Evolutionary conservation across 1,140 invertebrate genomes (phyloP), one percentile per base, ranked within the genome.

Genomic region (Hyposmocoma kahamanoa): DNA sequence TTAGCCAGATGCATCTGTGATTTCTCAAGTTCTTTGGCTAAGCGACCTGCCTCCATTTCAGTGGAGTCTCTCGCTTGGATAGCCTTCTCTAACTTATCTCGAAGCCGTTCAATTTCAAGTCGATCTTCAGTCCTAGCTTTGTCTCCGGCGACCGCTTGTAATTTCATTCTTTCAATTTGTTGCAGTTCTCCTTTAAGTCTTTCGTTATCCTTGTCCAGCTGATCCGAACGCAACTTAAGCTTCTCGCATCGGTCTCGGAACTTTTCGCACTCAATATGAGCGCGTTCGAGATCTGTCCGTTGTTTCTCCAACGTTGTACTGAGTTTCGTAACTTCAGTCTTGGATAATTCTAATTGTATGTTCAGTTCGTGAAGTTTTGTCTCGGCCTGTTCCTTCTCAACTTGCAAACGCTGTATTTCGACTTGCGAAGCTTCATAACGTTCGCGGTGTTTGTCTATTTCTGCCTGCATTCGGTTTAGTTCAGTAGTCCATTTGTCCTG

Each of bases 21-120:
- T 80, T 95, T 95, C 78, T 96, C 95, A 21, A 97, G 84, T 78
- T 97, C 95, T 67, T 96, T 94, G 8, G 92, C 93, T 38, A 97
- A 83, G 42, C 94, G 89, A 58, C 93, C 93, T 36, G 94, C 91
- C 80, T 97, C 95, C 65, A 94, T 87, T 86, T 96, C 94, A 9
- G 94, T 94, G 36, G 93, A 91, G 73, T 94, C 93, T 59, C 92
- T 88, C 3, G 92, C 91, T 56, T 91, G 90, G 22, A 93, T 91
- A 4, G 93, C 91, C 83, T 96, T 97, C 62, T 97, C 95, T 42
- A 96, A 81, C 81, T 94, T 95, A 55, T 96, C 95, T 64, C 94
- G 90, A 47, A 95, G 79, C 55, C 94, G 89, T 73, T 96, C 94
- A 22, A 96, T 90, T 81, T 97, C 95, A 41, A 90, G 62, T 28